A percentile compares a stretch with the other conserved stretches of the same genome.
Evolutionary conservation across 2,113 vertebrate genomes (phyloP).

Genomic region (Choloepus hoffmanni): DNA sequence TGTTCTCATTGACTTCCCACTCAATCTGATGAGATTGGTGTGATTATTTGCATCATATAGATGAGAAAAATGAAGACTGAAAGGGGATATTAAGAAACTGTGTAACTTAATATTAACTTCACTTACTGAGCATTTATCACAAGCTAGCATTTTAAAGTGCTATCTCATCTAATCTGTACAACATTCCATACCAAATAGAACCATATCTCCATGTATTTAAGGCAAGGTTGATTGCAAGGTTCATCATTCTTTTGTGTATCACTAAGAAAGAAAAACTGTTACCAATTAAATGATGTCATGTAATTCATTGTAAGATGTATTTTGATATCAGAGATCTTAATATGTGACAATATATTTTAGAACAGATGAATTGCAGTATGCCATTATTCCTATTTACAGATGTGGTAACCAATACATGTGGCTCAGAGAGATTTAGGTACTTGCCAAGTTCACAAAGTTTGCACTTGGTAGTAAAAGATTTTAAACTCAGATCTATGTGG

Average conservation of each 20-base stretch:
- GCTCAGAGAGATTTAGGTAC: neutral
- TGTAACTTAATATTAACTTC: neutral
- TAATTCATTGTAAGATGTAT: neutral
- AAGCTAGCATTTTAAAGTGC: neutral
- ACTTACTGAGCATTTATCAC: neutral
- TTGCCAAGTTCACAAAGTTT: neutral
- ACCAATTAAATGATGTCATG: neutral
- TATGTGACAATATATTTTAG: slow-evolving; percentile 12
- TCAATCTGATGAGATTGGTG: neutral
- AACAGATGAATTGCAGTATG: neutral
- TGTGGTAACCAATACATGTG: neutral
- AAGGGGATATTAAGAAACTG: neutral
- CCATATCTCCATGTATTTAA: neutral
- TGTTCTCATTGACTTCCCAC: neutral
- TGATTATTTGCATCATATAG: neutral
- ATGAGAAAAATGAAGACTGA: neutral
- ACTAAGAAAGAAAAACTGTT: neutral
- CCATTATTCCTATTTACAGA: neutral
- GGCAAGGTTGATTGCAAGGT: neutral
- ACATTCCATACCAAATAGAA: neutral
- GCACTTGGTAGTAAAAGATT: neutral
- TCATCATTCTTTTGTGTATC: neutral
- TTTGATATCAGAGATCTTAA: neutral
- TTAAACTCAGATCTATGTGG: neutral
- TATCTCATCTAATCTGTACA: neutral